Percentiles rank a stretch among this genome's conserved stretches.
Evolutionary conservation across 1,140 invertebrate genomes (phyloP).

Genomic region (Magallana gigas): DNA sequence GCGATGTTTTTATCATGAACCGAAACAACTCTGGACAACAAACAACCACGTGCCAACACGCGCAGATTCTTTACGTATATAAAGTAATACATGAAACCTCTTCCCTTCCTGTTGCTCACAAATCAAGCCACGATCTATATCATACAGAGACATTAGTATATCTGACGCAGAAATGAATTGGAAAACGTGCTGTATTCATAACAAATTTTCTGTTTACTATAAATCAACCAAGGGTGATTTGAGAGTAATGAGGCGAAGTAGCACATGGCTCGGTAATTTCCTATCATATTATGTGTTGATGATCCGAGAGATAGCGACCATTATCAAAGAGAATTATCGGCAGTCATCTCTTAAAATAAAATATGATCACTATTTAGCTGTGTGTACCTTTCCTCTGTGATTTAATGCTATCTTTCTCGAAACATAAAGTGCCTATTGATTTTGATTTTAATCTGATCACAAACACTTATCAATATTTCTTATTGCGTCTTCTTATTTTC

Average conservation of each 20-base stretch:
- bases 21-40: not conserved
- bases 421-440: too few species aligned
- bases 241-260: not conserved
- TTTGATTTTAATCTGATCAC: too few species aligned
- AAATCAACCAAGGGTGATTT: conserved; percentile 3
- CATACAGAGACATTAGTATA: not conserved
- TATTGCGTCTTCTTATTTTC: too few species aligned
- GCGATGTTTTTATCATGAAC: not conserved
- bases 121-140: not conserved
- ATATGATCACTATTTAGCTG: not conserved
- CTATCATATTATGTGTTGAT: not conserved
- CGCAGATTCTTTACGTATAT: not conserved
- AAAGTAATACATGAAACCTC: too few species aligned
- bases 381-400: too few species aligned
- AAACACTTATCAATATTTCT: too few species aligned
- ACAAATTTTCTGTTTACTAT: conserved; percentile 8
- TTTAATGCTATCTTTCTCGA: too few species aligned
- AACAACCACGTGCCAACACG: not conserved
- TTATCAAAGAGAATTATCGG: conserved; percentile 4
- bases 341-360: not conserved
- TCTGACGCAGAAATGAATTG: not conserved
- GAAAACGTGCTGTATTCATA: not conserved
- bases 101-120: too few species aligned
- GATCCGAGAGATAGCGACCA: not conserved
- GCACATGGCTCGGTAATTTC: conserved; percentile 2